These are phyloP conservation scores for Buathra laborator DNA, from an alignment of 2,888 invertebrate genomes.

Conservation along the genomic window DNA sequence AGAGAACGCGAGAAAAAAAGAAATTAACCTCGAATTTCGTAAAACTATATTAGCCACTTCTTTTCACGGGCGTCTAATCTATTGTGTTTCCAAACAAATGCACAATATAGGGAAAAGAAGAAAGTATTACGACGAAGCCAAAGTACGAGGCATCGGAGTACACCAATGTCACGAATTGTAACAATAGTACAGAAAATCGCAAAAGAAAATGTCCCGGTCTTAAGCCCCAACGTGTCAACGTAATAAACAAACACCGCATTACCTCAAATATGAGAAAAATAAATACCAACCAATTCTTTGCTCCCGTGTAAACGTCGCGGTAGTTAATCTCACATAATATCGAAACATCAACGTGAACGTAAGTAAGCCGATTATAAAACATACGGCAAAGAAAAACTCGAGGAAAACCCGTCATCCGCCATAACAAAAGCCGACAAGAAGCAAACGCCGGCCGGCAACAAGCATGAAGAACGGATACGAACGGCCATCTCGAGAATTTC, in stretches of 20 bases:
- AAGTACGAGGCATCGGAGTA: too few species aligned
- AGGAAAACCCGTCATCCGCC: neutral
- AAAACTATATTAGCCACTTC: too few species aligned
- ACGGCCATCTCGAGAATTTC: neutral
- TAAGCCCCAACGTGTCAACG: neutral
- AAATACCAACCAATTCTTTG: neutral
- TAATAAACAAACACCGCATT: neutral
- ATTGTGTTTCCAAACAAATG: too few species aligned
- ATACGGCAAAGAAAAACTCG: neutral
- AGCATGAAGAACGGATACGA: neutral
- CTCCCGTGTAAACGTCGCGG: neutral
- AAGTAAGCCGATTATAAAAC: neutral
- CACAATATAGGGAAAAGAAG: too few species aligned
- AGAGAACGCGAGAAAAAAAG: too few species aligned
- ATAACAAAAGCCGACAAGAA: neutral
- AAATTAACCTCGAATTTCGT: too few species aligned
- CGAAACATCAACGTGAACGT: neutral
- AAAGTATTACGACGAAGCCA: too few species aligned
- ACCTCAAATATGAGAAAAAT: neutral
- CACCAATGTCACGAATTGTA: too few species aligned
- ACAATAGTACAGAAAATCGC: neutral
- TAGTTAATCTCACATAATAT: neutral
- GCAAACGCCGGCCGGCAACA: neutral
- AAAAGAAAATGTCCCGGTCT: neutral
- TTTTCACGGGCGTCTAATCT: too few species aligned